Base-by-base conservation (phyloP, 2,888 invertebrate genomes). In the Leptarthrus brevirostris region DNA sequence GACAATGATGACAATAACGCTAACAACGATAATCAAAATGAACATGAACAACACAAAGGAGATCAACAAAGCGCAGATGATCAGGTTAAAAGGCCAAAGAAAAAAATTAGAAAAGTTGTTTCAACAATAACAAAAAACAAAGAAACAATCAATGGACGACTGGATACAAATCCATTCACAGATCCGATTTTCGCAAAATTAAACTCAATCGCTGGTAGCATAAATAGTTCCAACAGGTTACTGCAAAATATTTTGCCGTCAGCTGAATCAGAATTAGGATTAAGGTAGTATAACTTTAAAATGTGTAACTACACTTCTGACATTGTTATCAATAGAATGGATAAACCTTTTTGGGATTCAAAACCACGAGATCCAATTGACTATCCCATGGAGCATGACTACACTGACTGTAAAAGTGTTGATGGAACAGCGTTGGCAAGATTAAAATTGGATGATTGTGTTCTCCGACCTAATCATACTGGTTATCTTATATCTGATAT, bases 161-260 rank as follows among this genome's bases (percentile, higher is more conserved):
- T 86, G 71, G 86, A 85, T 70, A 83, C 84, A 4, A 82, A 83
- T 58, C 84, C 86, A 0, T 77, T 84, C 72, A 83, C 84, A 83
- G 89, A 90, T 84, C 88, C 90, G 3, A 88, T 90, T 72, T 89
- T 89, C 80, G 89, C 89, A 70, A 86, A 89, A 77, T 80, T 89
- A 0, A 88, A 89, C 20, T 87, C 89, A 0, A 87, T 87, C 0
- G 84, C 87, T 0, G 89, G 89, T 0, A 89, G 89, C 76, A 88
- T 89, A 71, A 89, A 88, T 34, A 88, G 89, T 36, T 88, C 89
- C 0, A 89, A 89, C 80, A 83, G 89, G 77, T 85, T 89, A 0
- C 88, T 90, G 80, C 88, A 89, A 79, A 89, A 89, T 14, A 87
- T 88, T 52, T 79, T 90, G 4, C 87, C 88, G 0, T 86, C 89